These are phyloP conservation scores for Troilus luridus DNA, from an alignment of 2,888 invertebrate genomes.

Conservation along the genomic window DNA sequence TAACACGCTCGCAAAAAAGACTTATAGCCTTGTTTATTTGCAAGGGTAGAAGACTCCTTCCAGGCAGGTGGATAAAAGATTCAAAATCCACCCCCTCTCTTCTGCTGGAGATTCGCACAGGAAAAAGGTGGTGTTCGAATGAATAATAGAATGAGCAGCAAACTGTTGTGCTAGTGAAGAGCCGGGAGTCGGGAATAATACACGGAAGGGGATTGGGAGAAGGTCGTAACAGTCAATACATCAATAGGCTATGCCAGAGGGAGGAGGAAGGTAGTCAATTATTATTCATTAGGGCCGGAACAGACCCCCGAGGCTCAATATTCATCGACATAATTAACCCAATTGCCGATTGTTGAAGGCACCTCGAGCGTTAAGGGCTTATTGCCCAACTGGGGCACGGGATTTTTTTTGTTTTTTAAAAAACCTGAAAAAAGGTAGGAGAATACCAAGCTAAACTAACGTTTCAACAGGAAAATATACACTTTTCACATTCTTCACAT, in stretches of 20 bases:
- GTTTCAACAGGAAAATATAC: no score
- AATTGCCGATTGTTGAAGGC: neutral
- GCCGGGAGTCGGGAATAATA: neutral
- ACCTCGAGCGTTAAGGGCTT: neutral
- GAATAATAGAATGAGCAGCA: neutral
- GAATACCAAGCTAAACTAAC: no score
- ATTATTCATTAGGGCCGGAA: neutral
- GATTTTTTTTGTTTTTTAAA: no score
- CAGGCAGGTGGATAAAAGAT: conserved; percentile 20
- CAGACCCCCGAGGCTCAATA: neutral
- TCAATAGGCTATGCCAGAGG: neutral
- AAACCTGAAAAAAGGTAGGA: no score
- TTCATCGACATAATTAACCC: neutral
- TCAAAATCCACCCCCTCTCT: neutral
- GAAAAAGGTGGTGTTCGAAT: neutral
- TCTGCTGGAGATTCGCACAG: neutral
- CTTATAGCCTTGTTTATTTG: conserved; percentile 36
- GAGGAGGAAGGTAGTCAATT: neutral
- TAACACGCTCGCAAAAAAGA: neutral
- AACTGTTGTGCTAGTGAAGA: neutral
- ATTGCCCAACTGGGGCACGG: neutral
- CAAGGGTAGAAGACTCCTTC: neutral
- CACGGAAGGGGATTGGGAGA: neutral
- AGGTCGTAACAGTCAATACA: neutral
- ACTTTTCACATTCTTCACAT: no score